Conservation (phyloP, 2,113 vertebrate species). For the Microtus ochrogaster region DNA sequence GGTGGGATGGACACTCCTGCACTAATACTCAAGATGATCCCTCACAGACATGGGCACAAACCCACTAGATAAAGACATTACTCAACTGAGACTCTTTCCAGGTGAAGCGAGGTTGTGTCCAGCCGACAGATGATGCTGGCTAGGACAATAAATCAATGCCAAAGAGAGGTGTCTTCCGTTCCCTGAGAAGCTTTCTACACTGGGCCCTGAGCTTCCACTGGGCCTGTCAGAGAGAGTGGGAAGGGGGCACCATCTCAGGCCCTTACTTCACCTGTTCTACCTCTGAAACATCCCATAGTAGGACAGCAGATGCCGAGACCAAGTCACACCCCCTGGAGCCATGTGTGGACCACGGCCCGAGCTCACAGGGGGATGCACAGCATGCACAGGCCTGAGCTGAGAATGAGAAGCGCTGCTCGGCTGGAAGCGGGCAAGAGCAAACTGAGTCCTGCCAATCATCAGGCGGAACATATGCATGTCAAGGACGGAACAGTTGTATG, state of each 20-base stretch:
- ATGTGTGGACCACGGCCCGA: fast-evolving
- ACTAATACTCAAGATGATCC: background rate
- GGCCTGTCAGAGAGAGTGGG: background rate
- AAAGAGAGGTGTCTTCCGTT: fast-evolving
- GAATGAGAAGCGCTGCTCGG: fast-evolving
- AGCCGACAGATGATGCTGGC: no score
- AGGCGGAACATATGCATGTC: constrained; percentile 45
- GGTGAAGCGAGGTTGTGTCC: background rate
- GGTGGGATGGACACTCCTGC: background rate
- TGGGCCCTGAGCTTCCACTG: background rate
- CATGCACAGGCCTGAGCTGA: fast-evolving
- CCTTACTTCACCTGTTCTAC: fast-evolving
- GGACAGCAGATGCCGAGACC: background rate
- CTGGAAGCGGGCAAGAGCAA: constrained; percentile 14
- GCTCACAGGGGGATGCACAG: fast-evolving
- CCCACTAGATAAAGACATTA: background rate
- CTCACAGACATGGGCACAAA: background rate
- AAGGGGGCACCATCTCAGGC: fast-evolving
- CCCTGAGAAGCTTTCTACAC: background rate
- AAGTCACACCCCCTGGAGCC: fast-evolving
- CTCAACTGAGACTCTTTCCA: background rate
- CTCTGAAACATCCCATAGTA: fast-evolving
- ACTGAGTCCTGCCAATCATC: constrained; percentile 4
- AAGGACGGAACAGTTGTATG: constrained; percentile 60
- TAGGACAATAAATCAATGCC: background rate